Percentiles rank a stretch among this genome's conserved stretches.
Conservation (phyloP, 2,113 vertebrate genomes). For the Perognathus longimembris region DNA sequence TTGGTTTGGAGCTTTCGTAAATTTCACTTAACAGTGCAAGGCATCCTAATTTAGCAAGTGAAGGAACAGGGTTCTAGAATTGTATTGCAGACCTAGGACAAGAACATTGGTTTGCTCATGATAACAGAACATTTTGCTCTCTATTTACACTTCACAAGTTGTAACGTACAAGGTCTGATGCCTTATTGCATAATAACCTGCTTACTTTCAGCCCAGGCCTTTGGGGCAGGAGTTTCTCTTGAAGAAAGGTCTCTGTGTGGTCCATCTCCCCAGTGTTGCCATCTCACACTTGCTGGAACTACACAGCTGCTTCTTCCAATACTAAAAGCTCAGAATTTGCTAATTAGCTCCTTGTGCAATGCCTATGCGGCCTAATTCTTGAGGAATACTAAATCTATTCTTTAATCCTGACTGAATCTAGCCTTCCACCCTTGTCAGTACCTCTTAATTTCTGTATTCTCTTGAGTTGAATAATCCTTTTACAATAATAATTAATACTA, state of each 20-base stretch:
- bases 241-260: neutral
- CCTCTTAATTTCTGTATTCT: constrained; percentile 55
- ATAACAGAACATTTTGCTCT: neutral
- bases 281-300: neutral
- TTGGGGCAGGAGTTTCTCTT: neutral
- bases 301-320: neutral
- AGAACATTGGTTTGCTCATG: neutral
- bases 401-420: constrained; percentile 12
- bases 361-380: neutral
- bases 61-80: neutral
- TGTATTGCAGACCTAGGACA: neutral
- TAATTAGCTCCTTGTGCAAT: neutral
- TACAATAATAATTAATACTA: constrained; percentile 43
- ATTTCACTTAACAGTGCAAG: neutral
- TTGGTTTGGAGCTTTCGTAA: constrained; percentile 34
- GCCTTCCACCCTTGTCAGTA: constrained; percentile 22
- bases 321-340: neutral
- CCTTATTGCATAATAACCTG: neutral
- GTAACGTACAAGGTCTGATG: neutral
- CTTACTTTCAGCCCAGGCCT: neutral
- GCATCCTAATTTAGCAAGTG: neutral
- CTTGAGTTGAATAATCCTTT: constrained; percentile 57
- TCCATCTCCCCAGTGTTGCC: no score
- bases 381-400: neutral
- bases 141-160: neutral